Percentiles rank a stretch among this genome's conserved stretches.
Conservation (phyloP, 2,797 vertebrate genomes). For the Rhinogobio ventralis region DNA sequence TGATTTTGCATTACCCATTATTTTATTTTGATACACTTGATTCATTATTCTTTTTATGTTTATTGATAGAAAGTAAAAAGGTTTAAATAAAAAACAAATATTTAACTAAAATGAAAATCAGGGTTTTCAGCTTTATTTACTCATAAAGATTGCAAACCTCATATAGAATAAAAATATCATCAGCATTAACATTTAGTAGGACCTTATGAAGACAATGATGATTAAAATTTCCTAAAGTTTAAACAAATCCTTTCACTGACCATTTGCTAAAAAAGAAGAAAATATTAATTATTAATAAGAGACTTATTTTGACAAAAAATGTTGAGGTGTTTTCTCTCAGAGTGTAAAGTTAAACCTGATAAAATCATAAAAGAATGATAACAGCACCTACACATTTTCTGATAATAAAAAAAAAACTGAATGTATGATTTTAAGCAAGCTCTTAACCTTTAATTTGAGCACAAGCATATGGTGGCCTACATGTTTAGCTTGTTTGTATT, state of each 20-base stretch:
- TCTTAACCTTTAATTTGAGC: slow-evolving; percentile 14
- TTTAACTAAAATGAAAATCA: background rate
- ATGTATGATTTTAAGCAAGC: background rate
- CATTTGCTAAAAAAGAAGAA: background rate
- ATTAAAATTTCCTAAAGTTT: too few species aligned
- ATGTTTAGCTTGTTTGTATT: background rate
- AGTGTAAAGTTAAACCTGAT: background rate
- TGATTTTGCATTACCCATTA: background rate
- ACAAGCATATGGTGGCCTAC: background rate
- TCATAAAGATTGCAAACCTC: background rate
- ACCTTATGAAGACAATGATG: background rate
- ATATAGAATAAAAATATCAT: background rate
- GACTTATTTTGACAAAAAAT: background rate
- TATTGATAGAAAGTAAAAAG: background rate
- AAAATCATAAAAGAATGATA: background rate
- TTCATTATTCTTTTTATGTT: background rate
- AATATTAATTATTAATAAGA: background rate
- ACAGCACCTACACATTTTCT: slow-evolving; percentile 8
- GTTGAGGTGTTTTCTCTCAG: background rate
- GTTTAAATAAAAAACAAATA: background rate
- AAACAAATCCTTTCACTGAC: background rate
- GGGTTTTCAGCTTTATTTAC: background rate
- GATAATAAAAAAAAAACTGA: background rate
- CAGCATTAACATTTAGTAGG: slow-evolving; percentile 9
- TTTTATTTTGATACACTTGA: background rate